Conservation (phyloP, 1,140 invertebrate genomes). For the Leptinotarsa lineolata region DNA sequence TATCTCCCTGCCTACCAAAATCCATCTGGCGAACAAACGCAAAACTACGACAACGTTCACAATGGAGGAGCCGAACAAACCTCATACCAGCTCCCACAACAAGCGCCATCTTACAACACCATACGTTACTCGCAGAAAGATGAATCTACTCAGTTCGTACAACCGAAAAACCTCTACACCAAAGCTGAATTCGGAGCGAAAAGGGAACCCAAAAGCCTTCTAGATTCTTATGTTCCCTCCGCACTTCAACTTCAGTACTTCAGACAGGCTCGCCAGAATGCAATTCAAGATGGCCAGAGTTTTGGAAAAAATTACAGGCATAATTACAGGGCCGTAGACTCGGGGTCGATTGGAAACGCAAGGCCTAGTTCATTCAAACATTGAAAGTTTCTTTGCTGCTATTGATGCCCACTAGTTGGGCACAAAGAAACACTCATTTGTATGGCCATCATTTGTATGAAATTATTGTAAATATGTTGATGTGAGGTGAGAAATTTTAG, state of each 20-base stretch:
- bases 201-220: constrained; percentile 46
- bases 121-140: background rate
- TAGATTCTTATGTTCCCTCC: constrained; percentile 52
- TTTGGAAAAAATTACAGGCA: background rate
- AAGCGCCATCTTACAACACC: background rate
- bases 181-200: constrained; percentile 31
- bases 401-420: too few species aligned
- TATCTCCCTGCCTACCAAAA: constrained; percentile 38
- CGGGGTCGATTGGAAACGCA: background rate
- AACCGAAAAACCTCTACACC: constrained; percentile 13
- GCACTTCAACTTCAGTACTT: constrained; percentile 47
- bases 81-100: background rate
- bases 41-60: constrained; percentile 35
- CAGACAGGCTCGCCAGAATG: constrained; percentile 30
- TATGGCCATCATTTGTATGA: too few species aligned
- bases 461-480: too few species aligned
- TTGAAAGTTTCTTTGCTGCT: background rate
- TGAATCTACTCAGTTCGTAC: background rate
- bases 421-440: too few species aligned
- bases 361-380: background rate
- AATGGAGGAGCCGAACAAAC: constrained; percentile 22
- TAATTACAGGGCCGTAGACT: constrained; percentile 9
- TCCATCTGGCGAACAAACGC: constrained; percentile 31
- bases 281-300: constrained; percentile 10
- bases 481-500: too few species aligned